These are phyloP conservation scores for Leiothrix lutea DNA, from an alignment of 2,113 vertebrate species.

Conservation along the genomic window DNA sequence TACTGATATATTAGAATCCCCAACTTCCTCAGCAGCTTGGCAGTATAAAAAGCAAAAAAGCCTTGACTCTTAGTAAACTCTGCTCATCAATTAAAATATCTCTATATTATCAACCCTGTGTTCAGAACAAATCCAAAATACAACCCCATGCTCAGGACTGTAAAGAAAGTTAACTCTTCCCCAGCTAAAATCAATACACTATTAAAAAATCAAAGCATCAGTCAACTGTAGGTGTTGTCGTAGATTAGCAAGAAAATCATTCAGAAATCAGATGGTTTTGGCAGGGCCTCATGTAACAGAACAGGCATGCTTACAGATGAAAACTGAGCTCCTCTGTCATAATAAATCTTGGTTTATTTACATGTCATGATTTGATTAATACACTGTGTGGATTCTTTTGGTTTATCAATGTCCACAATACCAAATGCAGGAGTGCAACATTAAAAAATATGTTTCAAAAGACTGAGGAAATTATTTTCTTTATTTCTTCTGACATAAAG, in stretches of 20 bases:
- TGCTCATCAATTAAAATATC: background rate
- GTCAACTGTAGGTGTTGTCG: background rate
- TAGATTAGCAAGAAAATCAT: background rate
- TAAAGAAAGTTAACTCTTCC: background rate
- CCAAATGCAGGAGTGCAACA: background rate
- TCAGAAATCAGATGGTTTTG: background rate
- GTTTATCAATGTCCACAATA: background rate
- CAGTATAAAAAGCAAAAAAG: background rate
- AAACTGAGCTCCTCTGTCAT: background rate
- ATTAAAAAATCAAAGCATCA: background rate
- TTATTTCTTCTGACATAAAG: background rate
- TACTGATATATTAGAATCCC: background rate
- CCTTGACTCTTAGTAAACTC: background rate
- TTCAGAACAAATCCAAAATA: background rate
- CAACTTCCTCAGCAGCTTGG: background rate
- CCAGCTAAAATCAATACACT: background rate
- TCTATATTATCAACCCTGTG: background rate
- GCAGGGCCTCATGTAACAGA: background rate
- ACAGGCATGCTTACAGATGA: background rate
- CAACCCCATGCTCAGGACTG: background rate
- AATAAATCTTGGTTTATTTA: background rate
- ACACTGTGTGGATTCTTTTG: background rate
- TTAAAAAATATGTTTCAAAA: background rate
- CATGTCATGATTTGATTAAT: background rate
- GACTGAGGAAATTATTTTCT: background rate